phyloP scores from a whole-genome alignment of 92 coral and sea anemone genomes.

The Siderastrea radians region DNA sequence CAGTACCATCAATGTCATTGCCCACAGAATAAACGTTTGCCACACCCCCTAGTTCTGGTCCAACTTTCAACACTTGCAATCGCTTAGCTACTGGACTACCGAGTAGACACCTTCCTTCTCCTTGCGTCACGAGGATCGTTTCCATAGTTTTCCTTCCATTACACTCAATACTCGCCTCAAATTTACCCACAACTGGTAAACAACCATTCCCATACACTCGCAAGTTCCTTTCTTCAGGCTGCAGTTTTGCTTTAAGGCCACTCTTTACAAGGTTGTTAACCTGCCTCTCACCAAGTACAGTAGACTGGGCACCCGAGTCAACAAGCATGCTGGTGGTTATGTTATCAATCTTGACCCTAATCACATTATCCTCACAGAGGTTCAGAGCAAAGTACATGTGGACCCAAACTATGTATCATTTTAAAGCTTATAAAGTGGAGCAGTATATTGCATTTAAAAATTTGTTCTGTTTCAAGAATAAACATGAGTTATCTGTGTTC shows the following conservation, averaged over 20 bases:
- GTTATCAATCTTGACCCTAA: conserved; percentile 20
- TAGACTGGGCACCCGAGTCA: conserved; percentile 30
- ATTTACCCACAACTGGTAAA: no score
- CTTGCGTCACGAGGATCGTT: background rate
- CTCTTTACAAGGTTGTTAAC: background rate
- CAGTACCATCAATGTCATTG: conserved; percentile 3
- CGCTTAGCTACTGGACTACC: conserved; percentile 15
- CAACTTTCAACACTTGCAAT: conserved; percentile 11
- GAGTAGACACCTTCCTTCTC: conserved; percentile 17
- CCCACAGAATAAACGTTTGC: background rate
- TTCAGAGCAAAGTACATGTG: no score
- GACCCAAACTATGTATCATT: no score
- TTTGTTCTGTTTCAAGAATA: no score
- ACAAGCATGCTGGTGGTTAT: conserved; percentile 20
- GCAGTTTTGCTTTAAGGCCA: background rate
- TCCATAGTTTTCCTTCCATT: background rate
- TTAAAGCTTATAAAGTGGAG: no score
- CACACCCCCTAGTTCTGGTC: conserved; percentile 2
- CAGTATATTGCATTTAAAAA: no score
- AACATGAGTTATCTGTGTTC: no score
- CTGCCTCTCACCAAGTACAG: conserved; percentile 25
- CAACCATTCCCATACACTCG: no score
- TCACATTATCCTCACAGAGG: conserved; percentile 24
- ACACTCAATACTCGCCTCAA: no score
- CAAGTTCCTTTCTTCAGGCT: no score